These are phyloP conservation scores for Paedocypris micromegethes DNA, from an alignment of 2,797 vertebrate genomes.

Conservation along the genomic window DNA sequence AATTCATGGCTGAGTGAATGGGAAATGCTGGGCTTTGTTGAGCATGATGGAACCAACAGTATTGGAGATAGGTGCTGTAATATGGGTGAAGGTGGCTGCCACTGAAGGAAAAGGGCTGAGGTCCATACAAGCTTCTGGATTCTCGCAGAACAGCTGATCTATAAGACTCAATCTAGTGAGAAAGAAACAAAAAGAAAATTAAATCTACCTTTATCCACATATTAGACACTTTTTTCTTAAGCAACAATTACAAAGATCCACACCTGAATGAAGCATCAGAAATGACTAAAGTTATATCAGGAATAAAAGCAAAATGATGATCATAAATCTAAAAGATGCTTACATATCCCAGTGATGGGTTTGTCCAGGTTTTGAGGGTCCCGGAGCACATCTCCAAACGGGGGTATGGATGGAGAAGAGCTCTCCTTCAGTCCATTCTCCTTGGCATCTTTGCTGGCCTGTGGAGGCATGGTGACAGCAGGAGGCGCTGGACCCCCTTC, in stretches of 20 bases:
- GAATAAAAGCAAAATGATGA: too few relatives aligned
- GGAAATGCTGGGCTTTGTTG: slow-evolving; percentile 36
- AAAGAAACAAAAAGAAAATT: slow-evolving; percentile 9
- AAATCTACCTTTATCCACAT: neutral
- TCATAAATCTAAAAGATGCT: slow-evolving; percentile 32
- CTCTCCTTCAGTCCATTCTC: slow-evolving; percentile 79
- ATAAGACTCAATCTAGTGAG: slow-evolving; percentile 83
- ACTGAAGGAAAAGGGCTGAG: slow-evolving; percentile 70
- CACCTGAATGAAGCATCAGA: too few relatives aligned
- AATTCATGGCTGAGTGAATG: slow-evolving; percentile 29
- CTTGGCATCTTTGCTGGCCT: slow-evolving; percentile 60
- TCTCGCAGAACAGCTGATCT: slow-evolving; percentile 71
- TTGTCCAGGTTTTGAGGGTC: slow-evolving; percentile 81
- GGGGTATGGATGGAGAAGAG: slow-evolving; percentile 54
- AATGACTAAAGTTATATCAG: too few relatives aligned
- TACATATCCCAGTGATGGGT: slow-evolving; percentile 89
- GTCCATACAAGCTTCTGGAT: slow-evolving; percentile 68
- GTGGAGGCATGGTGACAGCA: slow-evolving; percentile 57
- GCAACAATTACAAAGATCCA: too few relatives aligned
- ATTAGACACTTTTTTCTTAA: too few relatives aligned
- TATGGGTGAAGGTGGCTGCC: slow-evolving; percentile 67
- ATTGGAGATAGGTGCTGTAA: slow-evolving; percentile 72
- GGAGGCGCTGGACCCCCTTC: slow-evolving; percentile 66
- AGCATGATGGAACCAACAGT: slow-evolving; percentile 65
- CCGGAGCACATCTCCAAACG: slow-evolving; percentile 75